Base-by-base conservation (phyloP, 2,113 vertebrate species). In the Nicator chloris region DNA sequence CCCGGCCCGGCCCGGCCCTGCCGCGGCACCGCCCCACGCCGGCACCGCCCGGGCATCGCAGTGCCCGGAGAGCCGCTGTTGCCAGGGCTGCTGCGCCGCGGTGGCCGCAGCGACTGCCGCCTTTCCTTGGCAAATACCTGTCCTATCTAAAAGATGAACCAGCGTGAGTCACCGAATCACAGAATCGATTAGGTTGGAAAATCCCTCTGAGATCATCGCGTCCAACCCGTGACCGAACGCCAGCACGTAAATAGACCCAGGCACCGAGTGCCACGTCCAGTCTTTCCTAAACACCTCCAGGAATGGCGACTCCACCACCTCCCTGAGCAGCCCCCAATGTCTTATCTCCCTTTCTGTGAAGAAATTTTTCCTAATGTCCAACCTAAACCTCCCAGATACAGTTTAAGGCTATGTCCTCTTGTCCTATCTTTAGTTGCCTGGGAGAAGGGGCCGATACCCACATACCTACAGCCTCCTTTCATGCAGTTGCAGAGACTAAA, bases 51-150 rank as follows among this genome's bases (percentile, higher is more conserved):
- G 30, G 42, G 54, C 3, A 2, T 21, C 17, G 45, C 30, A 8
- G 57, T 6, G 35, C 4, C 11, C 4, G 4, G 6, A 0, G 9
- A 2, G 39, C 5, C 0, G 30, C 15, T 4, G 37, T 0, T 18
- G 1, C 9, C 14, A 2, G 30, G 1, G 22, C 23, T 3, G 35
- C 30, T 23, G 59, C 6, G 4, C 18, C 10, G 16, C 13, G 5
- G 4, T 10, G 14, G 16, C 13, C 2, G 21, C 28, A 4, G 51
- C 27, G 2, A 16, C 18, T 12, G 80, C 37, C 8, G 27, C 54
- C 11, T 28, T 15, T 15, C 28, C 56, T 4, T 6, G 47, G 23
- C 20, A 24, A 60, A 47, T 13, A 1, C n/a, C 11, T 10, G 28
- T 8, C 50, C 8, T 13, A 7, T 3, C 8, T 26, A 6, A 26